Percentiles rank a stretch among this genome's conserved stretches.
phyloP scores from a whole-genome alignment of 2,888 invertebrate species.

The Drosophila mercatorum region DNA sequence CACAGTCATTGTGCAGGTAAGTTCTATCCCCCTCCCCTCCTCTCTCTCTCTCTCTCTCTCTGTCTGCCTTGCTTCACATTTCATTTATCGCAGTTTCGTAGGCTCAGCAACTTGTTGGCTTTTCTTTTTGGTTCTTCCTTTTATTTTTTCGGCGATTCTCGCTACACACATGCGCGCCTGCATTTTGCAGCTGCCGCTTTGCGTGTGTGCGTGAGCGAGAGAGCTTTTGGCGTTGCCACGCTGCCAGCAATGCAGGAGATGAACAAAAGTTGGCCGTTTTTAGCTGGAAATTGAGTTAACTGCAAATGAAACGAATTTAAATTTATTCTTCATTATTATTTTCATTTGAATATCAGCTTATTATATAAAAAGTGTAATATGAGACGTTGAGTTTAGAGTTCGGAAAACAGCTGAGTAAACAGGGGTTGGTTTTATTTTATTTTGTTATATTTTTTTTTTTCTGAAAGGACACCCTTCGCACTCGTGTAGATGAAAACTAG shows the following conservation, averaged over 20 bases:
- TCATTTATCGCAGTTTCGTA: conserved; percentile 14
- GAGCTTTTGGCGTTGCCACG: conserved; percentile 55
- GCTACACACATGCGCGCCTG: conserved; percentile 46
- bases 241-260: conserved; percentile 10
- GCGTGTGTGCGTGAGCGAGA: conserved; percentile 8
- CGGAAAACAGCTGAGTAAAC: conserved; percentile 64
- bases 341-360: neutral
- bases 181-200: conserved; percentile 49
- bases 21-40: conserved; percentile 37
- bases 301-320: no score
- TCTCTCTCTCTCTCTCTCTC: no score
- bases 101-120: conserved; percentile 52
- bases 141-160: conserved; percentile 23
- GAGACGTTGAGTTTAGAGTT: conserved; percentile 32
- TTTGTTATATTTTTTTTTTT: conserved; percentile 2
- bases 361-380: conserved; percentile 40
- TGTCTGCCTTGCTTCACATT: neutral
- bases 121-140: conserved; percentile 21
- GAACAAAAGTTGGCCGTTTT: conserved; percentile 12
- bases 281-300: neutral
- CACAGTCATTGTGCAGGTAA: conserved; percentile 84
- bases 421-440: conserved; percentile 41
- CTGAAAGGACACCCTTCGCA: conserved; percentile 33
- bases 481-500: conserved; percentile 49
- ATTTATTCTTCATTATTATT: no score